Percentiles rank a stretch among this genome's conserved stretches.
Evolutionary conservation across 2,888 invertebrate species (phyloP).

Genomic region (Thereva nobilitata): DNA sequence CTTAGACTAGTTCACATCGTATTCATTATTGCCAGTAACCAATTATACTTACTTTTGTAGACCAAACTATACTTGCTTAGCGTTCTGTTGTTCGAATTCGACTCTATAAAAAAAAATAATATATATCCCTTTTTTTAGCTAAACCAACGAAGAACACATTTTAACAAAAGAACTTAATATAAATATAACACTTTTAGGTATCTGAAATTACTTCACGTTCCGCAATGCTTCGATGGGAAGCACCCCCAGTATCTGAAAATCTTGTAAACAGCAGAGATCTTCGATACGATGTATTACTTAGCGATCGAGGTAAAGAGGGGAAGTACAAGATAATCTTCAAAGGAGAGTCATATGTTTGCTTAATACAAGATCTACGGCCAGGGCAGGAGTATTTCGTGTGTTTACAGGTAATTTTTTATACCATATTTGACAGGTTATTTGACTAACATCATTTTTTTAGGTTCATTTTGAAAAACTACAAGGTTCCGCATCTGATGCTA

Average conservation of each 20-base stretch:
- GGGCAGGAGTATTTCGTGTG: slow-evolving; percentile 87
- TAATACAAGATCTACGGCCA: slow-evolving; percentile 82
- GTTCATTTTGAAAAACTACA: slow-evolving; percentile 68
- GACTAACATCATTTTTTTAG: slow-evolving; percentile 38
- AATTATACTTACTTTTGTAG: too few relatives aligned
- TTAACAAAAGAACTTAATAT: background rate
- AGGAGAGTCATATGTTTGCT: slow-evolving; percentile 75
- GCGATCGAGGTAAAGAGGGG: slow-evolving; percentile 76
- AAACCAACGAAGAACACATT: too few relatives aligned
- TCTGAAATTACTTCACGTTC: slow-evolving; percentile 81
- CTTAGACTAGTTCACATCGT: too few relatives aligned
- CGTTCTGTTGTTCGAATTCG: too few relatives aligned
- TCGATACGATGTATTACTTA: slow-evolving; percentile 79
- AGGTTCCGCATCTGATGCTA: slow-evolving; percentile 76
- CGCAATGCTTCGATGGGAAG: slow-evolving; percentile 83
- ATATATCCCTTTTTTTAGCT: too few relatives aligned
- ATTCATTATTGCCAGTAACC: too few relatives aligned
- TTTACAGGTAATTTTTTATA: slow-evolving; percentile 66
- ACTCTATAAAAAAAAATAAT: too few relatives aligned
- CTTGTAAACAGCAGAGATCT: slow-evolving; percentile 58
- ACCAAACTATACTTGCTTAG: too few relatives aligned
- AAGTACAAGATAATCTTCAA: slow-evolving; percentile 84
- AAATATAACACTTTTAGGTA: slow-evolving; percentile 62
- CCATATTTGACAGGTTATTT: background rate
- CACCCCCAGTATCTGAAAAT: slow-evolving; percentile 57